Percentiles rank a stretch among this genome's conserved stretches.
phyloP scores from a whole-genome alignment of 2,797 vertebrate genomes.

The Paedocypris micromegethes region DNA sequence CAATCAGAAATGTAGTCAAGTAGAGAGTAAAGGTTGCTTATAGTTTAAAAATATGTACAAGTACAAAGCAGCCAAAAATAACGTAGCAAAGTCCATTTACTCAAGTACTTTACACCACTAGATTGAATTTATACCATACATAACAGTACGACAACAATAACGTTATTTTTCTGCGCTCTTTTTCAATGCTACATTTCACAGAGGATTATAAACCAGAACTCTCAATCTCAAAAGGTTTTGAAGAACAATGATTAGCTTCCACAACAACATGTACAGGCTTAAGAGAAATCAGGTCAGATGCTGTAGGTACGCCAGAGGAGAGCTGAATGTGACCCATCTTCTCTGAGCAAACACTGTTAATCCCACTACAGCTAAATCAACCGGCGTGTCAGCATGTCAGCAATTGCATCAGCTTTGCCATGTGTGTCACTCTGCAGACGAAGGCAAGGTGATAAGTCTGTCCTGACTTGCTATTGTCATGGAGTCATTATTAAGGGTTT shows the following conservation, averaged over 20 bases:
- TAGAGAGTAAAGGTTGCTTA: too few relatives aligned
- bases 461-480: constrained; percentile 25
- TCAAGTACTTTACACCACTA: too few relatives aligned
- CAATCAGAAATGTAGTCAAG: too few relatives aligned
- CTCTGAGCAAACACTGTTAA: not conserved
- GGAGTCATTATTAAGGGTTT: constrained; percentile 33
- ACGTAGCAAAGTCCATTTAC: too few relatives aligned
- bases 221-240: not conserved
- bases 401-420: constrained; percentile 2
- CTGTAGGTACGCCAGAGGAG: constrained; percentile 1
- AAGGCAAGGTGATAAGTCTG: constrained; percentile 1
- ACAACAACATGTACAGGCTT: constrained; percentile 7
- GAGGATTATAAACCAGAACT: constrained; percentile 13
- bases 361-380: not conserved
- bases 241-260: not conserved
- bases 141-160: too few relatives aligned
- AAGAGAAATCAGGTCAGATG: constrained; percentile 27
- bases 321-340: constrained; percentile 5
- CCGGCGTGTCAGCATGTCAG: not conserved
- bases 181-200: constrained; percentile 1
- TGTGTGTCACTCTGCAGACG: not conserved
- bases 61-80: too few relatives aligned
- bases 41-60: too few relatives aligned
- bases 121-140: too few relatives aligned
- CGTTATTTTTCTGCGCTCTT: too few relatives aligned